phyloP scores from a whole-genome alignment of 2,797 vertebrate genomes.

The Lindbergichthys nudifrons region DNA sequence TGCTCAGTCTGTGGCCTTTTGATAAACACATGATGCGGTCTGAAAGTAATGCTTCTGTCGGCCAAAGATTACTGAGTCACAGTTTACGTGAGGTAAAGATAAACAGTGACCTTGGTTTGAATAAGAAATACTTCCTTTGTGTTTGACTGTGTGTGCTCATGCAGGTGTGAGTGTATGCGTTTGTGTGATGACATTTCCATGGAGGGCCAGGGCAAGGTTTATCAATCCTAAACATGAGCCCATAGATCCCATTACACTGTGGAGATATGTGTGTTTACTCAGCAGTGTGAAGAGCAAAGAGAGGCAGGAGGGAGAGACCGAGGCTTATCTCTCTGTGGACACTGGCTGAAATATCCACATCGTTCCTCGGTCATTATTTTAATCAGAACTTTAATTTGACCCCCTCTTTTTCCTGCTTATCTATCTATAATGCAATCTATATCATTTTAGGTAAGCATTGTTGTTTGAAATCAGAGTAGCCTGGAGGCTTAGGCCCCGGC shows the following conservation, averaged over 20 bases:
- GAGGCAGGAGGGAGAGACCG: constrained; percentile 41
- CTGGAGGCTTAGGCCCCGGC: constrained; percentile 64
- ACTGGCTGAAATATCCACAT: constrained; percentile 35
- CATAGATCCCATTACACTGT: constrained; percentile 72
- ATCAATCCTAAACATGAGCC: constrained; percentile 76
- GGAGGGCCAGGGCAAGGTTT: constrained; percentile 71
- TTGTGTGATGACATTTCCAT: constrained; percentile 66
- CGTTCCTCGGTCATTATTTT: constrained; percentile 12
- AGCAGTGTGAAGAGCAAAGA: constrained; percentile 82
- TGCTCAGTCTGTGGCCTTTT: constrained; percentile 45
- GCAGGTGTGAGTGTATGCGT: constrained; percentile 18
- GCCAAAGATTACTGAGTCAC: constrained; percentile 40
- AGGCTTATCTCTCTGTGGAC: constrained; percentile 55
- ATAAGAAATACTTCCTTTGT: constrained; percentile 21
- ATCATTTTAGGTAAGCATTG: constrained; percentile 44
- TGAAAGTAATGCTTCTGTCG: constrained; percentile 30
- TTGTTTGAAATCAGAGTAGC: constrained; percentile 51
- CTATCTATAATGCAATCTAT: no score
- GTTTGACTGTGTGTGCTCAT: constrained; percentile 9
- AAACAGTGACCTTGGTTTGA: constrained; percentile 30
- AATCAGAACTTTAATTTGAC: background rate
- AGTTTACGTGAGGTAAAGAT: constrained; percentile 22
- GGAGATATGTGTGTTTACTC: constrained; percentile 84
- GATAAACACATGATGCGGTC: constrained; percentile 56
- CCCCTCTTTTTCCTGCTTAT: constrained; percentile 18